Percentiles rank a stretch among this genome's conserved stretches.
Evolutionary conservation across 2,113 vertebrate species (phyloP).

Genomic region (Pagrus major): DNA sequence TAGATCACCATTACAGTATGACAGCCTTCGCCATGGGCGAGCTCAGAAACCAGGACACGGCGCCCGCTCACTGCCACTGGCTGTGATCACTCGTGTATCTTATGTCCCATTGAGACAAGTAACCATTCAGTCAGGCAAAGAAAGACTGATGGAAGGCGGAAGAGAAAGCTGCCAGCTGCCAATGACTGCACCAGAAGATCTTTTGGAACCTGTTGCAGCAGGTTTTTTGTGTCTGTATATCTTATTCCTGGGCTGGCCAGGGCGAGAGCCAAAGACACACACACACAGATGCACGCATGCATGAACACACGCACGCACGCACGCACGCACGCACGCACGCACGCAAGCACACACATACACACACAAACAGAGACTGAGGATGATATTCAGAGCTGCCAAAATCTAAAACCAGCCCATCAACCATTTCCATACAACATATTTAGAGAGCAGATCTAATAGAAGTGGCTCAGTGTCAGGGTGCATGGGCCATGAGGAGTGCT

Average conservation of each 20-base stretch:
- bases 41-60: slow-evolving; percentile 57
- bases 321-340: slow-evolving; percentile 39
- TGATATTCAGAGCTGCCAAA: slow-evolving; percentile 72
- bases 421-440: slow-evolving; percentile 68
- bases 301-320: slow-evolving; percentile 34
- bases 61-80: slow-evolving; percentile 55
- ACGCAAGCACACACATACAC: slow-evolving; percentile 34
- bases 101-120: slow-evolving; percentile 71
- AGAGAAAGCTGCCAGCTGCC: slow-evolving; percentile 70
- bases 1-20: slow-evolving; percentile 34
- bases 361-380: slow-evolving; percentile 47
- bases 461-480: slow-evolving; percentile 52
- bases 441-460: slow-evolving; percentile 65
- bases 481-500: slow-evolving; percentile 18
- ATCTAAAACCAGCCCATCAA: slow-evolving; percentile 76
- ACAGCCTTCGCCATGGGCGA: slow-evolving; percentile 43
- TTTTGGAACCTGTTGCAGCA: slow-evolving; percentile 83
- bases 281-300: slow-evolving; percentile 36
- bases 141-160: slow-evolving; percentile 67
- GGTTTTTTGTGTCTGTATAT: slow-evolving; percentile 74
- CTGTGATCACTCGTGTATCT: slow-evolving; percentile 73
- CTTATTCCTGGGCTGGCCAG: slow-evolving; percentile 71
- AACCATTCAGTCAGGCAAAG: slow-evolving; percentile 70
- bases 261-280: slow-evolving; percentile 59
- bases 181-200: slow-evolving; percentile 63